These are phyloP conservation scores for Coecobrya sp. DNA, from an alignment of 2,888 invertebrate species.

Conservation along the genomic window DNA sequence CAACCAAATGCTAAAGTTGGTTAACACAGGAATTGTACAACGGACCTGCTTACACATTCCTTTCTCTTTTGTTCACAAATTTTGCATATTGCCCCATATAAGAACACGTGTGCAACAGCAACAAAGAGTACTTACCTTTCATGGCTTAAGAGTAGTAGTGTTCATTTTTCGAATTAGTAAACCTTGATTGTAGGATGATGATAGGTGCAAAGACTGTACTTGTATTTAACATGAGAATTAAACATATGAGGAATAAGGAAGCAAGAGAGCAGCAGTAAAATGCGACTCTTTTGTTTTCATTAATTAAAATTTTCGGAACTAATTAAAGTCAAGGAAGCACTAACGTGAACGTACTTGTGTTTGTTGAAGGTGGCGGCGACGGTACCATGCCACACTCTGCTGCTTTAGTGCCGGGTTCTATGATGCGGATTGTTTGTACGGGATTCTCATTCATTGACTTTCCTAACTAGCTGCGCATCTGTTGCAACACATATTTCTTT, in stretches of 20 bases:
- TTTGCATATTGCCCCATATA: neutral
- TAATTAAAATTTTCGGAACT: conserved; percentile 76
- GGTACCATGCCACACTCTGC: neutral
- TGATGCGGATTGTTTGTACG: conserved; percentile 19
- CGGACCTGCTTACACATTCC: neutral
- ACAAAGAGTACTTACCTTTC: neutral
- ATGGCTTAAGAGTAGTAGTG: no score
- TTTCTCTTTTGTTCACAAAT: conserved; percentile 21
- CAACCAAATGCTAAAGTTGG: neutral
- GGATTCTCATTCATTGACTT: conserved; percentile 48
- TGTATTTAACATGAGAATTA: neutral
- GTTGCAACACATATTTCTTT: conserved; percentile 67
- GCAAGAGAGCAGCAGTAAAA: neutral
- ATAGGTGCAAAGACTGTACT: neutral
- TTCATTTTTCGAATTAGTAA: no score
- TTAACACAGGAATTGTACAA: neutral
- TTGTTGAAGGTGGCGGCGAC: neutral
- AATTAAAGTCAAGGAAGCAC: conserved; percentile 69
- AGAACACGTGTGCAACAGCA: neutral
- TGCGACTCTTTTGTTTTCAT: conserved; percentile 63
- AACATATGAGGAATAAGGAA: neutral
- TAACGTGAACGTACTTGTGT: conserved; percentile 25
- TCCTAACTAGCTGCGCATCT: conserved; percentile 70
- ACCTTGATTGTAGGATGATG: neutral
- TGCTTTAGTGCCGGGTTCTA: neutral